A percentile compares a stretch with the other conserved stretches of the same genome.
Evolutionary conservation across 2,888 invertebrate genomes (phyloP).

Genomic region (Ophion obscuratus): DNA sequence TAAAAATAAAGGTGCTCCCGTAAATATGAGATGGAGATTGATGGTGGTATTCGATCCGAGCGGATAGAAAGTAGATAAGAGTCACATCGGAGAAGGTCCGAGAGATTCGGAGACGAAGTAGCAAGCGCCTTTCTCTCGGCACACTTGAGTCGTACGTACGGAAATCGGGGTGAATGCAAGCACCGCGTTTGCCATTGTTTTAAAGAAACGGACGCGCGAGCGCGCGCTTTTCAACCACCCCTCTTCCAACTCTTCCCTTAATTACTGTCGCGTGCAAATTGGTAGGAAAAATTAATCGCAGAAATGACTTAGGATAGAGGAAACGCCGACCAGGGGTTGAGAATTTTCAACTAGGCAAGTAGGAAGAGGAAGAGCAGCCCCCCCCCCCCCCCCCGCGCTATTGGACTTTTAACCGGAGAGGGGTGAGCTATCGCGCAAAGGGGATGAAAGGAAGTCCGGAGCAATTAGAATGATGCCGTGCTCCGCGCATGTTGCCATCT

Average conservation of each 20-base stretch:
- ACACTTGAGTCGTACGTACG: background rate
- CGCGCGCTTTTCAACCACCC: slow-evolving; percentile 62
- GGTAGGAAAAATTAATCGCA: slow-evolving; percentile 85
- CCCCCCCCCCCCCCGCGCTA: slow-evolving; percentile 50
- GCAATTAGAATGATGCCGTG: slow-evolving; percentile 84
- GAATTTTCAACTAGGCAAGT: slow-evolving; percentile 70
- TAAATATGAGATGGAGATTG: too few relatives aligned
- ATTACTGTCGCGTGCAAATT: slow-evolving; percentile 85
- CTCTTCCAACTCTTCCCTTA: slow-evolving; percentile 82
- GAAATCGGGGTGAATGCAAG: slow-evolving; percentile 53
- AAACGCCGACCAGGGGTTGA: slow-evolving; percentile 43
- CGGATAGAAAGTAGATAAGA: too few relatives aligned
- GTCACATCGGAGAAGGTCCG: too few relatives aligned
- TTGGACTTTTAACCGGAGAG: background rate
- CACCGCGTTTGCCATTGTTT: slow-evolving; percentile 79
- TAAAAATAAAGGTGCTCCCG: too few relatives aligned
- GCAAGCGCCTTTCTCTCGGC: too few relatives aligned
- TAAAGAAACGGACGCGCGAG: slow-evolving; percentile 64
- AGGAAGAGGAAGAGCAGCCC: slow-evolving; percentile 80
- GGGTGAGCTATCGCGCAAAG: slow-evolving; percentile 80
- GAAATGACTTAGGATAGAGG: slow-evolving; percentile 82
- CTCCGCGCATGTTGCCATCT: slow-evolving; percentile 75
- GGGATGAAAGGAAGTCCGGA: slow-evolving; percentile 84
- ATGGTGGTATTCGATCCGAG: too few relatives aligned
- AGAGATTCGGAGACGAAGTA: too few relatives aligned